These are phyloP conservation scores for Pentalonia nigronervosa DNA, from an alignment of 1,140 invertebrate species.

Conservation along the genomic window DNA sequence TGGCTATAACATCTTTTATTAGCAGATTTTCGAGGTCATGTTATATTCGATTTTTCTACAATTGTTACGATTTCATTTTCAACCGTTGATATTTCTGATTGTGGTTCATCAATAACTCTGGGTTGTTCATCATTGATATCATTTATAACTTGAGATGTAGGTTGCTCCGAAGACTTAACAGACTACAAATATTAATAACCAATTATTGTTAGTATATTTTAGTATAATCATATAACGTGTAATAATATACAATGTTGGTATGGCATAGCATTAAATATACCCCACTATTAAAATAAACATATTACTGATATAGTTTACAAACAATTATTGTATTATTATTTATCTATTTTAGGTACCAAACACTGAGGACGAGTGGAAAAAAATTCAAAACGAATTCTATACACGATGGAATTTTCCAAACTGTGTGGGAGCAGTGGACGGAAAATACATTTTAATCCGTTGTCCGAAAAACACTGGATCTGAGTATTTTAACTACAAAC, in stretches of 20 bases:
- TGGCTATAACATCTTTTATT: neutral
- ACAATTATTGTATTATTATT: neutral
- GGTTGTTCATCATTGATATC: neutral
- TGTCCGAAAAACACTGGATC: slow-evolving; percentile 63
- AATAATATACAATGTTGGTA: neutral
- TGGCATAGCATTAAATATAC: too few species aligned
- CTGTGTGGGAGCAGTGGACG: slow-evolving; percentile 66
- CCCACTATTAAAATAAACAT: neutral
- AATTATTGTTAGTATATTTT: neutral
- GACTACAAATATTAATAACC: neutral
- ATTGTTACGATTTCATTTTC: neutral
- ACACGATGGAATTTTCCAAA: slow-evolving; percentile 60
- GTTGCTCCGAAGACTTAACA: neutral
- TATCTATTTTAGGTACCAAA: slow-evolving; percentile 18
- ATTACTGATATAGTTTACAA: neutral
- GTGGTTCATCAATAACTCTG: neutral
- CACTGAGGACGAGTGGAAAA: slow-evolving; percentile 62
- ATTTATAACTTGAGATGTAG: neutral
- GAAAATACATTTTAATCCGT: slow-evolving; percentile 63
- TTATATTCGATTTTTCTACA: neutral
- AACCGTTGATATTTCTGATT: neutral
- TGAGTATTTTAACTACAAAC: slow-evolving; percentile 67
- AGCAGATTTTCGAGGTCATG: neutral
- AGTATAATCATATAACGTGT: too few species aligned
- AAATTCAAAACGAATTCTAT: too few species aligned